Evolutionary conservation across 1,140 invertebrate genomes (phyloP).

Genomic region (Chlorops oryzae): DNA sequence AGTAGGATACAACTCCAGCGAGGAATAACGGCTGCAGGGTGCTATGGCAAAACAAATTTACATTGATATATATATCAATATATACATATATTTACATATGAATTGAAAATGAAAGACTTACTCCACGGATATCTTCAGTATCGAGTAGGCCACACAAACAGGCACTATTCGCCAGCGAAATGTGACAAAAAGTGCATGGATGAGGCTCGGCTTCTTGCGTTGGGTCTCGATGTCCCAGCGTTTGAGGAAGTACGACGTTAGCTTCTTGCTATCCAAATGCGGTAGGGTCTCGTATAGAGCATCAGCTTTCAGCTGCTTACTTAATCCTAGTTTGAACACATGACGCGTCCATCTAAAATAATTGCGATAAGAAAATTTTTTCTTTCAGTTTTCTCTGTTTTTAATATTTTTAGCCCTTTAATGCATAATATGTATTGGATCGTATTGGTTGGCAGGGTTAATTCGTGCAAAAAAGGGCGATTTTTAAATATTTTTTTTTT

Average conservation of each 20-base stretch:
- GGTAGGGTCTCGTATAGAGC: slow-evolving; percentile 48
- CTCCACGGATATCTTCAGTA: slow-evolving; percentile 32
- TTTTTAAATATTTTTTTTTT: too few species aligned
- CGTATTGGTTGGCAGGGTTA: too few species aligned
- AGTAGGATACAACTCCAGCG: slow-evolving; percentile 61
- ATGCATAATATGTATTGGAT: too few species aligned
- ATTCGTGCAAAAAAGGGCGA: too few species aligned
- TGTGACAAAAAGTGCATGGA: slow-evolving; percentile 55
- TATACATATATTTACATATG: background rate
- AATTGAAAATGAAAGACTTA: slow-evolving; percentile 15
- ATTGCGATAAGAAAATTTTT: too few species aligned
- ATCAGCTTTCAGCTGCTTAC: slow-evolving; percentile 42
- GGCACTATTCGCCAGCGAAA: slow-evolving; percentile 49
- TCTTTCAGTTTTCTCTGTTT: too few species aligned
- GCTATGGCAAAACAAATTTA: slow-evolving; percentile 36
- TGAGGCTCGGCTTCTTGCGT: slow-evolving; percentile 47
- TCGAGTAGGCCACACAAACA: slow-evolving; percentile 29
- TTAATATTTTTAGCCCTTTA: too few species aligned
- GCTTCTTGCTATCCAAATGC: slow-evolving; percentile 47
- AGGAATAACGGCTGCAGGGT: slow-evolving; percentile 57
- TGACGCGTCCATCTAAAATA: slow-evolving; percentile 42
- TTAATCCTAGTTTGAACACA: slow-evolving; percentile 43
- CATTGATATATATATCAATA: background rate
- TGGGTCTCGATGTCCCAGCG: slow-evolving; percentile 51
- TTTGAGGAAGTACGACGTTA: slow-evolving; percentile 50